Percentiles rank a stretch among this genome's conserved stretches.
phyloP scores from a whole-genome alignment of 2,888 invertebrate genomes.

The Norana najaformis region DNA sequence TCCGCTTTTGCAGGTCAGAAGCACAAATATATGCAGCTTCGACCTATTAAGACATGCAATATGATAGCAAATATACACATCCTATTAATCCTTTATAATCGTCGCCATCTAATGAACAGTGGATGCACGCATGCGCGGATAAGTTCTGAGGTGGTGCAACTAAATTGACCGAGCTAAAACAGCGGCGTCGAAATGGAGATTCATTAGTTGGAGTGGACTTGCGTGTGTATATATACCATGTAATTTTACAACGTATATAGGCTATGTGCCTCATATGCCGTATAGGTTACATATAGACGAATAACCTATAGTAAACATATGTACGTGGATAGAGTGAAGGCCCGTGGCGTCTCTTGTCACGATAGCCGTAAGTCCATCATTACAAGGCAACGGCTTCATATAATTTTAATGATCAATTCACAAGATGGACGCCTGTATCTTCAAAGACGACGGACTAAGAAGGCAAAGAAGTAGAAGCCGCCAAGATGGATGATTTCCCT shows the following conservation, averaged over 20 bases:
- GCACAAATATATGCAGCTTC: too few species aligned
- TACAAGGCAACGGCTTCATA: slow-evolving; percentile 19
- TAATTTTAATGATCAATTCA: slow-evolving; percentile 25
- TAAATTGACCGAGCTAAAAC: background rate
- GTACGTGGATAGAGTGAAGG: background rate
- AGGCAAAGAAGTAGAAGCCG: background rate
- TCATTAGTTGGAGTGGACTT: background rate
- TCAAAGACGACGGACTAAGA: background rate
- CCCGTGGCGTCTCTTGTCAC: background rate
- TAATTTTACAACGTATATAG: background rate
- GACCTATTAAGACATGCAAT: too few species aligned
- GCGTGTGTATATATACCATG: background rate
- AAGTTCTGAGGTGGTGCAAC: background rate
- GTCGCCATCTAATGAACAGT: background rate
- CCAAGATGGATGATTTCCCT: slow-evolving; percentile 13
- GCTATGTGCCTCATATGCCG: too few species aligned
- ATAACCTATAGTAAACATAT: background rate
- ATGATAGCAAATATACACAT: too few species aligned
- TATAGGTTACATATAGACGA: too few species aligned
- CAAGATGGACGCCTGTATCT: background rate
- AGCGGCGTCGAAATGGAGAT: background rate
- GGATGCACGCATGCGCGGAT: background rate
- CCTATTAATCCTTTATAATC: background rate
- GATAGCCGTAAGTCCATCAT: slow-evolving; percentile 15
- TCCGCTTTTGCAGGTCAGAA: too few species aligned